Conservation (phyloP, 2,888 invertebrate species). For the Maniola hyperantus region DNA sequence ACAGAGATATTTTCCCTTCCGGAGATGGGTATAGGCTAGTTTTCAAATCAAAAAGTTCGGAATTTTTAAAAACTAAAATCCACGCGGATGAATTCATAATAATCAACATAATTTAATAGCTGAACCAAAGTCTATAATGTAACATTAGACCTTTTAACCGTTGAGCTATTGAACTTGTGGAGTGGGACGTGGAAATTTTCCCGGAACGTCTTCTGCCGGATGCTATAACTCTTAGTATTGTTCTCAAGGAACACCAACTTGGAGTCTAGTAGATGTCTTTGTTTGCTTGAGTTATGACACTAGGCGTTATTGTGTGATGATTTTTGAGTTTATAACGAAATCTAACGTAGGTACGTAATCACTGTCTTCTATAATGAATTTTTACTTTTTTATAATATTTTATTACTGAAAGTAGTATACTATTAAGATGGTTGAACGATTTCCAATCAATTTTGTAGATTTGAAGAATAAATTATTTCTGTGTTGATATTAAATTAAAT, state of each 20-base stretch:
- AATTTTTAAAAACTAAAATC: too few relatives aligned
- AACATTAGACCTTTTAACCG: not conserved
- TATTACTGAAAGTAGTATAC: not conserved
- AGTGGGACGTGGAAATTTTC: constrained; percentile 15
- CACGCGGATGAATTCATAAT: too few relatives aligned
- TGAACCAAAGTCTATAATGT: too few relatives aligned
- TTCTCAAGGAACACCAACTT: constrained; percentile 60
- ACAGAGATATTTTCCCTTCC: too few relatives aligned
- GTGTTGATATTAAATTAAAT: too few relatives aligned
- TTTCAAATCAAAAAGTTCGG: too few relatives aligned
- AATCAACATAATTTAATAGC: too few relatives aligned
- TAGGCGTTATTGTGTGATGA: constrained; percentile 60
- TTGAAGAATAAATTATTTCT: too few relatives aligned
- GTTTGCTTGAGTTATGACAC: constrained; percentile 59
- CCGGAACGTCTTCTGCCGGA: constrained; percentile 46
- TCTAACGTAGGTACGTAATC: not conserved
- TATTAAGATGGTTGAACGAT: too few relatives aligned
- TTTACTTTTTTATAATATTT: not conserved
- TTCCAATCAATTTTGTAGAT: too few relatives aligned
- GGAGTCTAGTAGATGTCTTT: constrained; percentile 51
- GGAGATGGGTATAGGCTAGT: too few relatives aligned
- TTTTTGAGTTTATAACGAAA: constrained; percentile 43
- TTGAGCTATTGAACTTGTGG: not conserved
- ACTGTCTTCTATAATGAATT: not conserved
- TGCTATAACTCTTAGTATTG: constrained; percentile 64